Conservation (phyloP, 2,113 vertebrate genomes). For the Bettongia penicillata region DNA sequence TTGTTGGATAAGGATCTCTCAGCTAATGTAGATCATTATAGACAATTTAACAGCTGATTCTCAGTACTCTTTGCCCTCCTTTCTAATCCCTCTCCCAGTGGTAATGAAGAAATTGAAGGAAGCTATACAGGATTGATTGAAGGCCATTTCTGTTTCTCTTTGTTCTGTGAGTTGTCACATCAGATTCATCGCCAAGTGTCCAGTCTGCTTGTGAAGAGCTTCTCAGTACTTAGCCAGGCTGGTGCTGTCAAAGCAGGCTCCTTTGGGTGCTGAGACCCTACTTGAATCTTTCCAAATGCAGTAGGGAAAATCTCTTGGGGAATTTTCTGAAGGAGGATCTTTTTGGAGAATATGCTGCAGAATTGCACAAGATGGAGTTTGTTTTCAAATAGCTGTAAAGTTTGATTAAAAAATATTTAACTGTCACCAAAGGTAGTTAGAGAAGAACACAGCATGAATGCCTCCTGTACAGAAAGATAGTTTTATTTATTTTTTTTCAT, state of each 20-base stretch:
- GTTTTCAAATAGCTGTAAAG: constrained; percentile 28
- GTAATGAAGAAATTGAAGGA: not conserved
- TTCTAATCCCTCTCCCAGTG: not conserved
- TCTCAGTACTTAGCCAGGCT: not conserved
- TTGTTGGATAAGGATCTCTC: not conserved
- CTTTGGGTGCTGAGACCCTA: not conserved
- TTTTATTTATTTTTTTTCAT: not conserved
- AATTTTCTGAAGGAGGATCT: not conserved
- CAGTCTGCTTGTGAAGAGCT: not conserved
- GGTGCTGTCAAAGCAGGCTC: not conserved
- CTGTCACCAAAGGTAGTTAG: not conserved
- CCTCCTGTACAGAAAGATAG: constrained; percentile 10
- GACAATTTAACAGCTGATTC: not conserved
- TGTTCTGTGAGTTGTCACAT: not conserved
- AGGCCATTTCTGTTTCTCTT: not conserved
- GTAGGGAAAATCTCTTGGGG: not conserved
- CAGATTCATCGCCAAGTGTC: not conserved
- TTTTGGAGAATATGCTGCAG: not conserved
- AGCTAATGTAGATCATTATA: not conserved
- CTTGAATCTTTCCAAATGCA: not conserved
- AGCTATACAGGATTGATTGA: not conserved
- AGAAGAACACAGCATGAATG: not conserved
- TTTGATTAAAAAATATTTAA: constrained; percentile 50
- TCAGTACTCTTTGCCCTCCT: not conserved
- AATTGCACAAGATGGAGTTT: not conserved